A percentile compares a stretch with the other conserved stretches of the same genome.
phyloP scores from a whole-genome alignment of 2,797 vertebrate species.

The Halcyon badia region DNA sequence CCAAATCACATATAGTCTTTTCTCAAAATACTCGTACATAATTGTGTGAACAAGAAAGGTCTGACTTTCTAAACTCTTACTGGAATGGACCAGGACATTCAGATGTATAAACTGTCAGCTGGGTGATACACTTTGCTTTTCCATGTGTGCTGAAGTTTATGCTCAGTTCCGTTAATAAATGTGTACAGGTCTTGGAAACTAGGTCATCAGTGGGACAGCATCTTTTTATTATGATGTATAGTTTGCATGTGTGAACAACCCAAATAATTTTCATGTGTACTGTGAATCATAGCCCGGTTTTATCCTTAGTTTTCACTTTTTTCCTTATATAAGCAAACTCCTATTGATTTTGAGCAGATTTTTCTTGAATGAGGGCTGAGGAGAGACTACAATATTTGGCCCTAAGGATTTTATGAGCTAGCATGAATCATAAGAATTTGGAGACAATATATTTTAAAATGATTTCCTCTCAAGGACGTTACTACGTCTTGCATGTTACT shows the following conservation, averaged over 20 bases:
- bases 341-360: conserved; percentile 37
- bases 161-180: not conserved
- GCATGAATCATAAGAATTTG: conserved; percentile 46
- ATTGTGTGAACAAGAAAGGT: not conserved
- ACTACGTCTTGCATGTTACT: not conserved
- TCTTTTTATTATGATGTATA: conserved; percentile 2
- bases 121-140: not conserved
- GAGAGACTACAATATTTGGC: conserved; percentile 31
- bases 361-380: conserved; percentile 51
- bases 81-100: not conserved
- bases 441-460: conserved; percentile 51
- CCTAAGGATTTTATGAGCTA: conserved; percentile 17
- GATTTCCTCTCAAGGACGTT: conserved; percentile 36
- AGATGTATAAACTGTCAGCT: not conserved
- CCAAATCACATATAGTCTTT: not conserved
- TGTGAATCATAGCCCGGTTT: conserved; percentile 33
- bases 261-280: not conserved
- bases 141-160: not conserved
- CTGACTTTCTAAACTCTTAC: not conserved
- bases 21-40: not conserved
- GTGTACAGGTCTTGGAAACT: not conserved
- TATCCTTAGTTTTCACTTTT: conserved; percentile 30
- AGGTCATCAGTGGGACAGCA: not conserved
- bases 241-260: not conserved
- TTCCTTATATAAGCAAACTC: conserved; percentile 39